A percentile compares a stretch with the other conserved stretches of the same genome.
Evolutionary conservation across 2,113 vertebrate genomes (phyloP).

Genomic region (Lota lota): DNA sequence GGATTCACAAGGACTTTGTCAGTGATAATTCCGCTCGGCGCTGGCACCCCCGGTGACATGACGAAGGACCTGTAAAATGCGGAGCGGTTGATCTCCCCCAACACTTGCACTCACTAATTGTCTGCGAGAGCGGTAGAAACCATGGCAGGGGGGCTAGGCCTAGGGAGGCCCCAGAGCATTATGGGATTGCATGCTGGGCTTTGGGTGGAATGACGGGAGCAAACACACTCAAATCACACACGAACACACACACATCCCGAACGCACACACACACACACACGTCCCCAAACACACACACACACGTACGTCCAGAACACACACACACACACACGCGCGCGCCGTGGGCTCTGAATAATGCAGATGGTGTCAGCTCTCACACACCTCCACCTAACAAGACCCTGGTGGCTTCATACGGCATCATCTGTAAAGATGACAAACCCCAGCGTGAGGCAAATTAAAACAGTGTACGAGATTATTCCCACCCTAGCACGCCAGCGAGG

Average conservation of each 20-base stretch:
- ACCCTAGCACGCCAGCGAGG: conserved; percentile 32
- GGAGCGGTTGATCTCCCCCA: conserved; percentile 28
- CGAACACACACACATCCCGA: too few species aligned
- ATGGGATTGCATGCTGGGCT: conserved; percentile 45
- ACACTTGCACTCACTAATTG: conserved; percentile 50
- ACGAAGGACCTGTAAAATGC: conserved; percentile 26
- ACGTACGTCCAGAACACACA: not conserved
- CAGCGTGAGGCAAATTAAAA: conserved; percentile 69
- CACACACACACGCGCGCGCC: not conserved
- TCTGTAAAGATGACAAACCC: conserved; percentile 65
- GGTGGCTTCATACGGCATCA: conserved; percentile 61
- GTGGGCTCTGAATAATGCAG: conserved; percentile 65
- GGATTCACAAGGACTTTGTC: not conserved
- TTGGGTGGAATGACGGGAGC: conserved; percentile 59
- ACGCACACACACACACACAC: too few species aligned
- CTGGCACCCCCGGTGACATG: conserved; percentile 17
- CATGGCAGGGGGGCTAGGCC: conserved; percentile 29
- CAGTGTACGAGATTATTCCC: conserved; percentile 60
- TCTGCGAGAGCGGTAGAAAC: conserved; percentile 22
- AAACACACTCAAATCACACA: too few species aligned
- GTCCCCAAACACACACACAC: too few species aligned
- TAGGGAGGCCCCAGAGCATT: conserved; percentile 35
- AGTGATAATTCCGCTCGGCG: conserved; percentile 13
- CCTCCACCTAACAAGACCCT: conserved; percentile 72
- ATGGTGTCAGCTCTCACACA: conserved; percentile 61